phyloP scores from a whole-genome alignment of 2,113 vertebrate genomes.

The Apteryx mantelli region DNA sequence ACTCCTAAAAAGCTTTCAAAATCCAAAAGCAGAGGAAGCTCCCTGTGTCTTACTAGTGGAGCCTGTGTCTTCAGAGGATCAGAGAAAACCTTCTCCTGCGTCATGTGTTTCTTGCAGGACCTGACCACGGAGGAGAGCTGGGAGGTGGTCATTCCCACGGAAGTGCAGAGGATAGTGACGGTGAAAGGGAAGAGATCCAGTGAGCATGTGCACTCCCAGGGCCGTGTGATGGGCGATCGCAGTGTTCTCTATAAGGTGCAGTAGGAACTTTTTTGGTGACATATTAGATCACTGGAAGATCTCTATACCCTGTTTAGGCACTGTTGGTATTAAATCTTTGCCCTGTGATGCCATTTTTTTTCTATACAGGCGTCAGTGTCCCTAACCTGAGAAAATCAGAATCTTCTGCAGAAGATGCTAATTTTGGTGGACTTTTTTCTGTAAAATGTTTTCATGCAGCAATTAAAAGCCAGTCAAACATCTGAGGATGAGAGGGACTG shows the following conservation, averaged over 20 bases:
- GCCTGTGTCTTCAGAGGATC: not conserved
- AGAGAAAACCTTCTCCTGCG: rapidly evolving
- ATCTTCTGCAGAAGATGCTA: not conserved
- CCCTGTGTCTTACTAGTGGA: not conserved
- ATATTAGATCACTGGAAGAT: not conserved
- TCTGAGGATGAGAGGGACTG: not conserved
- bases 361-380: not conserved
- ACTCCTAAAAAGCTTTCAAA: rapidly evolving
- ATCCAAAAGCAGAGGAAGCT: not conserved
- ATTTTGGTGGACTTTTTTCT: not conserved
- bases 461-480: not conserved
- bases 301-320: not conserved
- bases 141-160: slow-evolving; percentile 88
- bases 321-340: not conserved
- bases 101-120: slow-evolving; percentile 76
- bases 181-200: slow-evolving; percentile 93
- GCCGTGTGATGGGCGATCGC: slow-evolving; percentile 97
- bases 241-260: slow-evolving; percentile 97
- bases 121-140: slow-evolving; percentile 91
- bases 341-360: not conserved
- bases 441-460: rapidly evolving
- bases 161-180: slow-evolving; percentile 88
- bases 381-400: not conserved
- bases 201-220: slow-evolving; percentile 97
- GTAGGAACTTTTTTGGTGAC: not conserved